Evolutionary conservation across 2,888 invertebrate genomes (phyloP).

Genomic region (Drosophila demipolita): DNA sequence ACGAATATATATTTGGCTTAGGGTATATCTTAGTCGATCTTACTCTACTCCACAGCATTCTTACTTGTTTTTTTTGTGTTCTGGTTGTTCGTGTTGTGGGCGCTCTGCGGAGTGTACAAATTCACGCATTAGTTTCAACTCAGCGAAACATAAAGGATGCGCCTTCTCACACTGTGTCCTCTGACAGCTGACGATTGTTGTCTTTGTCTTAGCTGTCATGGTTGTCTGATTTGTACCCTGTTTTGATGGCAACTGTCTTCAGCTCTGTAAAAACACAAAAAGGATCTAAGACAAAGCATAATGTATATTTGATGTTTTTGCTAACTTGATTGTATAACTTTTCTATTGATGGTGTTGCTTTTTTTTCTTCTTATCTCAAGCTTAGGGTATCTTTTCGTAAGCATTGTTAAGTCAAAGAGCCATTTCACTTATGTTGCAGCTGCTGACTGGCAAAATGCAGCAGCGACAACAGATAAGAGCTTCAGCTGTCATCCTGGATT

Average conservation of each 20-base stretch:
- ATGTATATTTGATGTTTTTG: neutral
- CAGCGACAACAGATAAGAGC: slow-evolving; percentile 35
- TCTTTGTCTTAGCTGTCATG: neutral
- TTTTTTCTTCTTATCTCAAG: neutral
- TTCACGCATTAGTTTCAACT: slow-evolving; percentile 42
- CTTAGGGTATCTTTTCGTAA: slow-evolving; percentile 6
- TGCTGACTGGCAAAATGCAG: slow-evolving; percentile 36
- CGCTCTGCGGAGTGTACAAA: slow-evolving; percentile 35
- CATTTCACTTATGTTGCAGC: neutral
- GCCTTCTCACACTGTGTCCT: slow-evolving; percentile 9
- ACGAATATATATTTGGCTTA: too few species aligned
- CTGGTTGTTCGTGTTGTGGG: slow-evolving; percentile 10
- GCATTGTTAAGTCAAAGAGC: neutral
- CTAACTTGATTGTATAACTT: neutral
- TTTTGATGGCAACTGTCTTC: neutral
- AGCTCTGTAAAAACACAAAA: neutral
- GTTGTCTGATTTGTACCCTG: neutral
- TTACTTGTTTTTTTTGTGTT: neutral
- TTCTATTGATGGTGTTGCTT: neutral
- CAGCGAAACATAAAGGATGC: slow-evolving; percentile 8
- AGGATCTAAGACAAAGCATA: neutral
- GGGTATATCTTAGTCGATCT: too few species aligned
- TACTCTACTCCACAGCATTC: too few species aligned
- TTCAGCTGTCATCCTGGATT: slow-evolving; percentile 35
- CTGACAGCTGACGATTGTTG: slow-evolving; percentile 22